Conservation (phyloP, 1,140 invertebrate genomes). For the Nasonia giraulti region DNA sequence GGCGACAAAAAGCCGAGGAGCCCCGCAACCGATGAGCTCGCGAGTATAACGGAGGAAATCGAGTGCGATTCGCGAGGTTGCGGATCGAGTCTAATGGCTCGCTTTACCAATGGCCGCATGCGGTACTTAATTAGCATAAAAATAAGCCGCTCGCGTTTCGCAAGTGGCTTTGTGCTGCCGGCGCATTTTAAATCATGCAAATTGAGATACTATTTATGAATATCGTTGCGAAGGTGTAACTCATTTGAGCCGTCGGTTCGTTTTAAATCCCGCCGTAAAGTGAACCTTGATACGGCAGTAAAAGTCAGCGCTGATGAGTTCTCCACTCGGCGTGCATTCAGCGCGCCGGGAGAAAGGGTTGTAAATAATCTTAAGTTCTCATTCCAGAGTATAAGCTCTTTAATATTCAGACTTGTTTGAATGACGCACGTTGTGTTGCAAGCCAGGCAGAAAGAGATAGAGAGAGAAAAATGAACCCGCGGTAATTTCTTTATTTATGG, state of each 20-base stretch:
- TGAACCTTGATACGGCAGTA: background rate
- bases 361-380: background rate
- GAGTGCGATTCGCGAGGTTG: too few relatives aligned
- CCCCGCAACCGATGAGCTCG: background rate
- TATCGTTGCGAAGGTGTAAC: background rate
- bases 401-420: background rate
- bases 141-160: background rate
- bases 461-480: background rate
- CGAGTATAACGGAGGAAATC: too few relatives aligned
- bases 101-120: too few relatives aligned
- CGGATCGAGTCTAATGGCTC: too few relatives aligned
- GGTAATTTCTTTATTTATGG: background rate
- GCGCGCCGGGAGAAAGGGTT: background rate
- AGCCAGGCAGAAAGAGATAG: too few relatives aligned
- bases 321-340: background rate
- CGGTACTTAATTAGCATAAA: background rate
- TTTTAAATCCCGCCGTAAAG: slow-evolving; percentile 6
- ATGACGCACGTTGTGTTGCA: background rate
- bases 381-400: background rate
- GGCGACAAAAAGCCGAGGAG: background rate
- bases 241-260: background rate
- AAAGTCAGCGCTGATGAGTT: background rate
- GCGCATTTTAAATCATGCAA: background rate
- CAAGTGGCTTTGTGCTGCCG: background rate
- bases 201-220: slow-evolving; percentile 5